phyloP scores from a whole-genome alignment of 2,113 vertebrate species.

The Megaptera novaeangliae region DNA sequence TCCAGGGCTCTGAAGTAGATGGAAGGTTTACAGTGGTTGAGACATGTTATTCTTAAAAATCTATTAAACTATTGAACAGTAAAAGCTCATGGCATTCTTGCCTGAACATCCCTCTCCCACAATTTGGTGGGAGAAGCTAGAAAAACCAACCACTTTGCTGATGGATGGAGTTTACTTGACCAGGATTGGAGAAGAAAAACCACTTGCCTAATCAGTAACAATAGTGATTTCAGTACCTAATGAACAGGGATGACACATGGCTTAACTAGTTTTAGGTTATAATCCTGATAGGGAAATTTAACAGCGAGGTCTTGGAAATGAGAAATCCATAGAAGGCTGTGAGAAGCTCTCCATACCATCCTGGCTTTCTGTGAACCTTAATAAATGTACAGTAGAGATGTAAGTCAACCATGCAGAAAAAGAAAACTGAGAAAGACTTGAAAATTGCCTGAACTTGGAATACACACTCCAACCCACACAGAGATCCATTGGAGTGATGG shows the following conservation, averaged over 20 bases:
- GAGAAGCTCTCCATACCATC: not conserved
- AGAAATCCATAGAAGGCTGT: not conserved
- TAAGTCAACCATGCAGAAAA: not conserved
- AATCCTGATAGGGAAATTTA: not conserved
- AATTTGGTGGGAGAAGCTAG: not conserved
- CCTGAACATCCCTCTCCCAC: rapidly evolving
- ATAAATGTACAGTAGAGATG: not conserved
- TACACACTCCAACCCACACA: not conserved
- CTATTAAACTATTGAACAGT: not conserved
- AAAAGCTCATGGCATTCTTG: rapidly evolving
- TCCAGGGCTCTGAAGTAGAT: not conserved
- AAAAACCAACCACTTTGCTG: not conserved
- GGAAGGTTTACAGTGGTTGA: not conserved
- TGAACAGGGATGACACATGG: not conserved
- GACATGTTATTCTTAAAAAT: not conserved
- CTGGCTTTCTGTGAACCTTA: not conserved
- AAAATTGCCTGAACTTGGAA: not conserved
- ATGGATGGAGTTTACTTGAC: rapidly evolving
- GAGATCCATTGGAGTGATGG: not conserved
- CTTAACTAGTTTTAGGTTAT: not conserved
- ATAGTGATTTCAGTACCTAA: not conserved
- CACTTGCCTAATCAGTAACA: not conserved
- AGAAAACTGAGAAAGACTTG: not conserved
- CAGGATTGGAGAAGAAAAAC: not conserved
- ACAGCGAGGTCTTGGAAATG: not conserved